Evolutionary conservation across 2,797 vertebrate genomes (phyloP).

Genomic region (Pantherophis vulpinus): DNA sequence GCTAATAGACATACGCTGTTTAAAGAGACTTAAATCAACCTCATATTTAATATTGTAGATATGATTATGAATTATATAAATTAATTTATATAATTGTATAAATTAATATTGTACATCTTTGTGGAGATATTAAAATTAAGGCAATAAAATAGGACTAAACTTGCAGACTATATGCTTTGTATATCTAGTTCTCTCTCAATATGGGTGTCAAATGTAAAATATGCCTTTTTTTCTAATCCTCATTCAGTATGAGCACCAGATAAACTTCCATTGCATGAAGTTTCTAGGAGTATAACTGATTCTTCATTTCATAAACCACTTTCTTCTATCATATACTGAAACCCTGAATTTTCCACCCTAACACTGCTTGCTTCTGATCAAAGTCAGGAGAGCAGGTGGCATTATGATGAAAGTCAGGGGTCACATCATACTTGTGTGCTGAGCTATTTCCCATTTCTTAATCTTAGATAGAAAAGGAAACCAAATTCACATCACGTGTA

Average conservation of each 20-base stretch:
- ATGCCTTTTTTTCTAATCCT: neutral
- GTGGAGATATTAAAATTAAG: neutral
- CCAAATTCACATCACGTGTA: neutral
- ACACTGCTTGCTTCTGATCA: neutral
- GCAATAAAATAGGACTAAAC: neutral
- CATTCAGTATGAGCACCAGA: neutral
- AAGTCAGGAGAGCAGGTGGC: neutral
- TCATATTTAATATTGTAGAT: neutral
- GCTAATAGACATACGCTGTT: neutral
- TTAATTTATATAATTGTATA: no score
- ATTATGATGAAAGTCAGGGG: neutral
- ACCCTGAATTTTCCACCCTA: neutral
- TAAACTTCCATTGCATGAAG: neutral
- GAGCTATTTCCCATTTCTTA: neutral
- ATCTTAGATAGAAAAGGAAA: neutral
- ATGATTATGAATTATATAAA: neutral
- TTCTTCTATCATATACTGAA: neutral
- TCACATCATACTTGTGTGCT: neutral
- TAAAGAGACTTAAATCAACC: neutral
- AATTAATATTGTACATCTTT: neutral
- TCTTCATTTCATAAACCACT: neutral
- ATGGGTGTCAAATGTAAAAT: neutral
- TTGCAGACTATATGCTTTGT: neutral
- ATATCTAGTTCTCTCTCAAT: neutral
- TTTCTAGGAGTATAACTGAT: neutral